These are phyloP conservation scores for Zoanthus gigantus DNA, from an alignment of 92 coral and sea anemone genomes.

Conservation along the genomic window DNA sequence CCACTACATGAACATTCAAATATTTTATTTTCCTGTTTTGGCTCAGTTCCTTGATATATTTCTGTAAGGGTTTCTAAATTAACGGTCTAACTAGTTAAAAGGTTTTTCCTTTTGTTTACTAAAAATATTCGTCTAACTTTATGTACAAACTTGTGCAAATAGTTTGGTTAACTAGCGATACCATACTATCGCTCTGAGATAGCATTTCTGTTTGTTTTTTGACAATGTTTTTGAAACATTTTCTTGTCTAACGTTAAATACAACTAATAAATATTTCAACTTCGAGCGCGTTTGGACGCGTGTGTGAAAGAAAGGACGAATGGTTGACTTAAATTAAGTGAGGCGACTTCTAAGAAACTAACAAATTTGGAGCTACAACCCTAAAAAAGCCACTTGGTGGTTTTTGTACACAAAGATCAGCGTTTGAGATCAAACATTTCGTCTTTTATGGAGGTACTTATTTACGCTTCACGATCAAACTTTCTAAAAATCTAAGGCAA, in stretches of 20 bases:
- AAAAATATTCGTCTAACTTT: not conserved
- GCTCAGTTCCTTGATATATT: not conserved
- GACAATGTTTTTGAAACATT: conserved; percentile 8
- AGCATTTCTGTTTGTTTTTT: not conserved
- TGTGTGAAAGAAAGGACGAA: not conserved
- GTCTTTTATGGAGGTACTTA: too few relatives aligned
- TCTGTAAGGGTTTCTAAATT: not conserved
- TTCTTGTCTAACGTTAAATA: conserved; percentile 18
- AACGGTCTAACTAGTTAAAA: not conserved
- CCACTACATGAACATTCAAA: too few relatives aligned
- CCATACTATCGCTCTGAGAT: not conserved
- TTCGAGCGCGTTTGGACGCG: not conserved
- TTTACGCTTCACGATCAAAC: too few relatives aligned
- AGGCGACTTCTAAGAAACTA: not conserved
- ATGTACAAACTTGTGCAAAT: conserved; percentile 29
- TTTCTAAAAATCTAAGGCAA: not conserved
- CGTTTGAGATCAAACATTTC: too few relatives aligned
- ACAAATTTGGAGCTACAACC: not conserved
- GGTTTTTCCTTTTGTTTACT: not conserved
- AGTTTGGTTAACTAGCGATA: not conserved
- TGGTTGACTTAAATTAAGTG: too few relatives aligned
- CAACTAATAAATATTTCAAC: conserved; percentile 17
- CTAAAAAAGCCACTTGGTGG: not conserved
- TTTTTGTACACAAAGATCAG: too few relatives aligned
- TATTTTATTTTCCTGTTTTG: not conserved